Evolutionary conservation across 2,888 invertebrate species (phyloP), one percentile per base, ranked within the genome.

Genomic region (Tetragnatha montana): DNA sequence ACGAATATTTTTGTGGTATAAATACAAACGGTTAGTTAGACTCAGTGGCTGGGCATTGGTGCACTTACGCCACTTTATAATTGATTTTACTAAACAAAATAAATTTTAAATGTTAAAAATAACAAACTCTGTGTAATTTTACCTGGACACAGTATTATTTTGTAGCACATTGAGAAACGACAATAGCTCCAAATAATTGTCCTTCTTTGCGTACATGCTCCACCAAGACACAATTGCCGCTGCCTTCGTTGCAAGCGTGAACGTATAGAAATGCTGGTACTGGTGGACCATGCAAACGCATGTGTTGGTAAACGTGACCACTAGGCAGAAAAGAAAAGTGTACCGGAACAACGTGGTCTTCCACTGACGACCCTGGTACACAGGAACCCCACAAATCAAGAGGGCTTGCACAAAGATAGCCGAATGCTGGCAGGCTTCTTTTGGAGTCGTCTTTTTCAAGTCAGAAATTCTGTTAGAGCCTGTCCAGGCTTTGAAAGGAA

Each of bases 221-320:
- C 75, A 81, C 87, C 87, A 87, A 8, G 81, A 81, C 1, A 87
- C 74, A 8, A 87, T 6, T 8, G 76, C 87, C 19, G 70, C 80
- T 12, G n/a, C 14, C 75, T 87, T 87, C 12, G 75, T 81, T 7
- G 12, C 81, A 0, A 81, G 6, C 6, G 87, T 87, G 19, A 87
- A 87, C 14, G 70, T 12, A 19, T 76, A 81, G 47, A 87, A 87
- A 50, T 76, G 47, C 8, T 21, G 21, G 19, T 69, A 81, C 12
- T 35, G 4, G 6, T 76, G 51, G 6, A n/a, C 21, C 35, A 87
- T 12, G 50, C 87, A 87, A 21, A 22, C 74, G 12, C 50, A 7
- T 2, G 87, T 81, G 51, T 74, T 81, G 4, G 70, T 8, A 22
- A 81, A 70, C 4, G 87, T 81, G 3, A 87, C 7, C 4, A 3